Evolutionary conservation across 2,888 invertebrate genomes (phyloP).

Genomic region (Megaustenia siamemsis): DNA sequence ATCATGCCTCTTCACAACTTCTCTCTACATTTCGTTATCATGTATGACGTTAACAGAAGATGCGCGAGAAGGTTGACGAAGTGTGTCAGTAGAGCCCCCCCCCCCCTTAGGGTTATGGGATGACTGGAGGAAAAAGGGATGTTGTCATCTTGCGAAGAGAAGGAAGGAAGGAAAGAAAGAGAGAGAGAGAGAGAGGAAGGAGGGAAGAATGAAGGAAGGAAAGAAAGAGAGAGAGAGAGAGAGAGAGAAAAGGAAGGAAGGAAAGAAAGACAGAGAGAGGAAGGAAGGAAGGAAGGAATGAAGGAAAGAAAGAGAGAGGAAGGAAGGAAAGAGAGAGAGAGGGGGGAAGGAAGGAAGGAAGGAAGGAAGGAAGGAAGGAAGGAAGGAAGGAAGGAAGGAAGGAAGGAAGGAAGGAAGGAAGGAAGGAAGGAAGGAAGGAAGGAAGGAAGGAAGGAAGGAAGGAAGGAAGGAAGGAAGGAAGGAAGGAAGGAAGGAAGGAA

Average conservation of each 20-base stretch:
- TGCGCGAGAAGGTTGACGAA: no score
- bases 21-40: no score
- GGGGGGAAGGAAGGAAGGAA: not conserved
- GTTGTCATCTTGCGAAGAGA: no score
- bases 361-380: not conserved
- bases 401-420: not conserved
- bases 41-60: no score
- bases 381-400: not conserved
- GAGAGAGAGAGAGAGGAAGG: no score
- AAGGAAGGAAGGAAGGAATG: not conserved
- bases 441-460: not conserved
- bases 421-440: not conserved
- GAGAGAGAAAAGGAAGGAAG: conserved; percentile 12
- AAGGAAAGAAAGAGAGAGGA: not conserved
- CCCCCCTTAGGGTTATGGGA: no score
- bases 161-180: no score
- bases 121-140: no score
- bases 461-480: not conserved
- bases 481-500: not conserved
- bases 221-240: conserved; percentile 11
- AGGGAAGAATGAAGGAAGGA: conserved; percentile 15
- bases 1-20: no score
- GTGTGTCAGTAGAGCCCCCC: no score
- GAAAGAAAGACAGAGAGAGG: not conserved
- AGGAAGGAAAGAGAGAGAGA: not conserved